These are phyloP conservation scores for Mixornis gularis DNA, from an alignment of 2,113 vertebrate genomes.

Conservation along the genomic window DNA sequence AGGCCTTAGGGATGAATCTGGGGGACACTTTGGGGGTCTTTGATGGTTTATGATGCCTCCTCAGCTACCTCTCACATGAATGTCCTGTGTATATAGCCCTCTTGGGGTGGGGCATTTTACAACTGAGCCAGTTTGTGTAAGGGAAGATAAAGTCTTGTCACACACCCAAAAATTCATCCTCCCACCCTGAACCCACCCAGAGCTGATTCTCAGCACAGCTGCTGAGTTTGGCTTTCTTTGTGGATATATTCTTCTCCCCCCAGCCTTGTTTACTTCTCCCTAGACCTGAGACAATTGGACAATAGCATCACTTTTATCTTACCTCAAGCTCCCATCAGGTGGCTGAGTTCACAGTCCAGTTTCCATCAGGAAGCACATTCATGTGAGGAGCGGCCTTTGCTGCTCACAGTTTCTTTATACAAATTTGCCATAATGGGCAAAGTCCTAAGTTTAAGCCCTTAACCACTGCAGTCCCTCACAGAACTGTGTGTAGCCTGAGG, in stretches of 20 bases:
- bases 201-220: neutral
- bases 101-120: neutral
- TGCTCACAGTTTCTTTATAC: rapidly evolving
- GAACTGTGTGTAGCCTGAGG: neutral
- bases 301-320: neutral
- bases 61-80: neutral
- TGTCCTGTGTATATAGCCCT: neutral
- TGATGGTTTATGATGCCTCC: neutral
- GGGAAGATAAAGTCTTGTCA: neutral
- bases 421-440: neutral
- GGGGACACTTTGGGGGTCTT: rapidly evolving
- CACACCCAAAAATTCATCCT: neutral
- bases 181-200: neutral
- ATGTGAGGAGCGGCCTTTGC: neutral
- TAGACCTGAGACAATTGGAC: neutral
- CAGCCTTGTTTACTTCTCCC: neutral
- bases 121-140: neutral
- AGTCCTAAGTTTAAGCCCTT: neutral
- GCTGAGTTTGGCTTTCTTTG: neutral
- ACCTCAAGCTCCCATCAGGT: neutral
- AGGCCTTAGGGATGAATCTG: too few species aligned
- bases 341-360: neutral
- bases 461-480: neutral
- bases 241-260: neutral
- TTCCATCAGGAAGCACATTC: neutral